Conservation (phyloP, 2,113 vertebrate species). For the Ophthalmolycus amberensis region DNA sequence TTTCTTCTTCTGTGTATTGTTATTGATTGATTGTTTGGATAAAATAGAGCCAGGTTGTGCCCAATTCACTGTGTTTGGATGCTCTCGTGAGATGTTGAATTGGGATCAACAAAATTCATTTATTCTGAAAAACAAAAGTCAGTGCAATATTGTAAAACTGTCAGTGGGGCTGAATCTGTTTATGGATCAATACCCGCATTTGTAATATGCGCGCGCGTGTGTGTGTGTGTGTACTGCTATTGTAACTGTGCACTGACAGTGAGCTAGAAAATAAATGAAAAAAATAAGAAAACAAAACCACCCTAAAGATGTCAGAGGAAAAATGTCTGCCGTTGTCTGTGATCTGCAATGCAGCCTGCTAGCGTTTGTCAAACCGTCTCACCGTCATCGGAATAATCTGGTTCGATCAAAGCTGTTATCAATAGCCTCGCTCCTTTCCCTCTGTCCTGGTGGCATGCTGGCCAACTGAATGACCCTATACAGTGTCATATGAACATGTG, state of each 20-base stretch:
- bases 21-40: constrained; percentile 1
- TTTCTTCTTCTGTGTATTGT: neutral
- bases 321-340: neutral
- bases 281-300: neutral
- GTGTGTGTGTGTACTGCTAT: neutral
- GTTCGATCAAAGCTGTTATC: constrained; percentile 54
- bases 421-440: constrained; percentile 34
- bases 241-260: neutral
- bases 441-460: constrained; percentile 49
- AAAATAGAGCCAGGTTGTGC: constrained; percentile 3
- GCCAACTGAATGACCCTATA: constrained; percentile 53
- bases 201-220: too few species aligned
- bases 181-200: constrained; percentile 19
- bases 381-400: constrained; percentile 40
- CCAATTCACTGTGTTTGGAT: constrained; percentile 13
- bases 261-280: constrained; percentile 4
- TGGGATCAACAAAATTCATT: neutral
- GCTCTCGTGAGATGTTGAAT: neutral
- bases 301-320: neutral
- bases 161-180: constrained; percentile 15
- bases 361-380: constrained; percentile 23
- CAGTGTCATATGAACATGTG: constrained; percentile 32
- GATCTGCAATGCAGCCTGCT: constrained; percentile 35
- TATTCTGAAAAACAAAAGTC: constrained; percentile 16
- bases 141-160: constrained; percentile 3